These are phyloP conservation scores for Cyprinella venusta DNA, from an alignment of 2,797 vertebrate species.

Conservation along the genomic window DNA sequence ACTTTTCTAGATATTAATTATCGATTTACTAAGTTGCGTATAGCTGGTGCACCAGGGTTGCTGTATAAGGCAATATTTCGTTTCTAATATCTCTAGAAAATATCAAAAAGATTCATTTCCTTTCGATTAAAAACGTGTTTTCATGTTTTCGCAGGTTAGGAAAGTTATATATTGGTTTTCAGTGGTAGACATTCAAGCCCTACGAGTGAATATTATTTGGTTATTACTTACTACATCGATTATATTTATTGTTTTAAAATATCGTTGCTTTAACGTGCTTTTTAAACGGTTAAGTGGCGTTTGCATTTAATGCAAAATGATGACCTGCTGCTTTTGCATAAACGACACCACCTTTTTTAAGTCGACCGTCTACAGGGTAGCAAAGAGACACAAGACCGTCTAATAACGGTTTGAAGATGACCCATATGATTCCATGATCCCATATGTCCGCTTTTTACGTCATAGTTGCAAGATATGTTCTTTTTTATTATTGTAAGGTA, in stretches of 20 bases:
- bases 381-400: background rate
- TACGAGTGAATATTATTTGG: background rate
- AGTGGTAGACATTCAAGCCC: background rate
- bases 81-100: background rate
- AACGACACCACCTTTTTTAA: background rate
- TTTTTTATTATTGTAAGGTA: background rate
- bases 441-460: background rate
- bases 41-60: background rate
- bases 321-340: conserved; percentile 9
- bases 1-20: background rate
- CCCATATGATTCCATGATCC: background rate
- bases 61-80: background rate
- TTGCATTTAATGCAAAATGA: background rate
- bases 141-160: background rate
- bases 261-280: background rate
- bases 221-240: background rate
- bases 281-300: background rate
- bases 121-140: background rate
- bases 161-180: background rate
- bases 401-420: conserved; percentile 1
- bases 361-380: background rate
- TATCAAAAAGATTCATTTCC: background rate
- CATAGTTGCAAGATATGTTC: background rate
- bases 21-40: background rate
- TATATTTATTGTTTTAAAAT: conserved; percentile 1